Percentiles rank a stretch among this genome's conserved stretches.
These are phyloP conservation scores for Empidonax traillii DNA, from an alignment of 2,113 vertebrate genomes.

Conservation along the genomic window DNA sequence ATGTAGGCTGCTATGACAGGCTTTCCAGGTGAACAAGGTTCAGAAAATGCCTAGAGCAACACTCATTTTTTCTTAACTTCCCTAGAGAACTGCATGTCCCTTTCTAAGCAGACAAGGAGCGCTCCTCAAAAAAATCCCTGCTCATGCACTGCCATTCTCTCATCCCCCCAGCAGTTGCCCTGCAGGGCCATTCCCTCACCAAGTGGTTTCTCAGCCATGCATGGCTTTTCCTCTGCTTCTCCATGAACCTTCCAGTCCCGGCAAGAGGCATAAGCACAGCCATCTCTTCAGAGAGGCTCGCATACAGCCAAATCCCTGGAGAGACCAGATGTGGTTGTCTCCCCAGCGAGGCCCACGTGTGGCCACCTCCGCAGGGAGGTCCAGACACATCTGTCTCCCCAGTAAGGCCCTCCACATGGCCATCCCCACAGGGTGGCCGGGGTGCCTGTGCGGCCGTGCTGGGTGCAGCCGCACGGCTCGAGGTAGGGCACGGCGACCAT, in stretches of 20 bases:
- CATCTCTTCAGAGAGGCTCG: fast-evolving
- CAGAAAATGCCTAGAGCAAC: not conserved
- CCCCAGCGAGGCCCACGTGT: fast-evolving
- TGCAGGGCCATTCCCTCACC: not conserved
- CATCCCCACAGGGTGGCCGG: fast-evolving
- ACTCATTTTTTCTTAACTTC: not conserved
- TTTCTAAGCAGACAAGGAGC: not conserved
- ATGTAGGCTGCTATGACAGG: fast-evolving
- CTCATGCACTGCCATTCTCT: not conserved
- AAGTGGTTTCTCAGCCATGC: not conserved
- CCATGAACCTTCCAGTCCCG: fast-evolving
- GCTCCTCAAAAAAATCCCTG: not conserved
- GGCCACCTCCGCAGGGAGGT: not conserved
- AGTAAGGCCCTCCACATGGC: fast-evolving
- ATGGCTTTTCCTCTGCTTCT: not conserved
- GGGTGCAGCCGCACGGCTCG: fast-evolving
- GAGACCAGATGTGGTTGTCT: not conserved
- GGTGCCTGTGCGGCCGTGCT: not conserved
- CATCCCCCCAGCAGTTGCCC: fast-evolving
- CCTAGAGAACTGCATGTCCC: fast-evolving
- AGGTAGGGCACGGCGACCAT: not conserved
- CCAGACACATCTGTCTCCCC: not conserved
- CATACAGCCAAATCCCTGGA: fast-evolving
- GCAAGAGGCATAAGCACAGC: fast-evolving
- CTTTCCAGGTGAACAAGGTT: not conserved